phyloP scores from a whole-genome alignment of 1,140 invertebrate genomes.

The Idris sp. region DNA sequence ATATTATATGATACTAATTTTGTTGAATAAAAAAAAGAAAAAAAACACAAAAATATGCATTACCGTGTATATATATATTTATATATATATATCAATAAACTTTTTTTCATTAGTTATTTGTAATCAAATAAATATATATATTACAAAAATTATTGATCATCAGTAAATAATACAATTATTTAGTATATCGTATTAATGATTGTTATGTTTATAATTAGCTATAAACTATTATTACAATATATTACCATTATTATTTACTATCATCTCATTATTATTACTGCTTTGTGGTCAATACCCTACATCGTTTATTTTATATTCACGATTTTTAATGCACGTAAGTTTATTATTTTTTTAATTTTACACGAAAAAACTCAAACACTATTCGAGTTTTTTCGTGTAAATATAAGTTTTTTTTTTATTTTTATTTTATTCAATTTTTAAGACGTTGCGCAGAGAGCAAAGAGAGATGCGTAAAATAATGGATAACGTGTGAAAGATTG shows the following conservation, averaged over 20 bases:
- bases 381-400: no score
- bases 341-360: no score
- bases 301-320: constrained; percentile 38
- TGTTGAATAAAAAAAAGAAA: constrained; percentile 42
- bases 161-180: constrained; percentile 47
- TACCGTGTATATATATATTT: no score
- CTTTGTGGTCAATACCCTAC: constrained; percentile 46
- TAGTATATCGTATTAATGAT: constrained; percentile 54
- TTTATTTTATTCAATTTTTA: constrained; percentile 15
- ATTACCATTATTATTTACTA: constrained; percentile 43
- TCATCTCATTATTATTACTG: constrained; percentile 53
- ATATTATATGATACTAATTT: constrained; percentile 41
- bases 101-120: no score
- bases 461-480: constrained; percentile 37
- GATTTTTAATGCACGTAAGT: no score
- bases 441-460: constrained; percentile 46
- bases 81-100: no score
- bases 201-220: constrained; percentile 54
- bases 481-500: constrained; percentile 24
- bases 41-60: constrained; percentile 13
- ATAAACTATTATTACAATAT: constrained; percentile 53
- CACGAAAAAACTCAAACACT: no score
- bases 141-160: constrained; percentile 39
- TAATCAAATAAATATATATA: constrained; percentile 36
- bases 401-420: no score